These are phyloP conservation scores for Myotis brandtii DNA, from an alignment of 2,113 vertebrate genomes.

Conservation along the genomic window DNA sequence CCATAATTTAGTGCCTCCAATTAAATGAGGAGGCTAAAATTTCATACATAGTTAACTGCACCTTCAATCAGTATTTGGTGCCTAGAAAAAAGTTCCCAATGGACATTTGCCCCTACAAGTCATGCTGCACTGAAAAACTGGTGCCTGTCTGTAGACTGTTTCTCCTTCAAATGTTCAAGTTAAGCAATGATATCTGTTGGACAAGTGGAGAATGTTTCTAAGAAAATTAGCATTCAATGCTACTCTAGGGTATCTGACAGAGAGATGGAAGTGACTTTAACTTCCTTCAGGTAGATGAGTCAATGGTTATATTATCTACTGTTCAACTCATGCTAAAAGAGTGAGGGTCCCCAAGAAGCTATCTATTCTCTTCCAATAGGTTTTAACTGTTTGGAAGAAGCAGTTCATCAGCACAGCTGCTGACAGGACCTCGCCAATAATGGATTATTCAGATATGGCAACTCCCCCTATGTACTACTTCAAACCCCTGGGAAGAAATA, in stretches of 20 bases:
- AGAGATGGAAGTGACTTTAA: slow-evolving; percentile 66
- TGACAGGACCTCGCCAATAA: slow-evolving; percentile 42
- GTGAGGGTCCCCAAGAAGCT: slow-evolving; percentile 62
- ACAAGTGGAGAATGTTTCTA: slow-evolving; percentile 38
- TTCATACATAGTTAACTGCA: slow-evolving; percentile 76
- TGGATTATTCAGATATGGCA: slow-evolving; percentile 7
- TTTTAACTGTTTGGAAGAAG: slow-evolving; percentile 34
- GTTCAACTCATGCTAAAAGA: slow-evolving; percentile 66
- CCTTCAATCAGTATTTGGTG: slow-evolving; percentile 64
- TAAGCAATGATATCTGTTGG: not conserved
- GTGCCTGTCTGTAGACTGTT: not conserved
- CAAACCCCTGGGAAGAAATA: slow-evolving; percentile 27
- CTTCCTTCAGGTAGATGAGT: slow-evolving; percentile 63
- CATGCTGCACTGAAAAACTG: slow-evolving; percentile 4
- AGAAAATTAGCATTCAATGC: slow-evolving; percentile 52
- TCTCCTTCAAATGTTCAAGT: slow-evolving; percentile 73
- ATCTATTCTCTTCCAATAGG: slow-evolving; percentile 38
- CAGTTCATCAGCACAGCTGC: slow-evolving; percentile 38
- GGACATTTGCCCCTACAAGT: slow-evolving; percentile 63
- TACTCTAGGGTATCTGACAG: slow-evolving; percentile 47
- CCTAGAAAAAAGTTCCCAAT: slow-evolving; percentile 70
- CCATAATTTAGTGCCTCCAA: slow-evolving; percentile 71
- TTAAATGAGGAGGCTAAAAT: slow-evolving; percentile 74
- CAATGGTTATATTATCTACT: slow-evolving; percentile 52
- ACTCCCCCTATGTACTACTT: not conserved